Conservation (phyloP, 2,113 vertebrate genomes). For the Osmerus eperlanus region DNA sequence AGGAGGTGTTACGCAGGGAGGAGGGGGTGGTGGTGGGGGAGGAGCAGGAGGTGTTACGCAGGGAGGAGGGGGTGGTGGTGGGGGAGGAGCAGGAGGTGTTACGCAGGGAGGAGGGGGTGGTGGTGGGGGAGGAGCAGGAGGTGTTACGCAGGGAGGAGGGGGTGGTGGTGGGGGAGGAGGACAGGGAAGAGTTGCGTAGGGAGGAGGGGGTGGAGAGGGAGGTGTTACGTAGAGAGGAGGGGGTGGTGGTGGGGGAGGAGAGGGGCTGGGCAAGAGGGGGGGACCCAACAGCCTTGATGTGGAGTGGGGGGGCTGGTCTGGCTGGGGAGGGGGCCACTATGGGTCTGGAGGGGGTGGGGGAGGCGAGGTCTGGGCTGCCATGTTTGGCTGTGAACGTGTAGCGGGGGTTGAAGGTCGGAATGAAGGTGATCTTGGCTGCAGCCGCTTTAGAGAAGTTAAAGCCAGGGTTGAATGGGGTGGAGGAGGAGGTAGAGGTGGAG, state of each 20-base stretch:
- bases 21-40: not conserved
- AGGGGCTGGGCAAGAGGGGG: too few species aligned
- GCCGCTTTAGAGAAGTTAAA: not conserved
- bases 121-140: not conserved
- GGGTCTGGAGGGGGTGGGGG: too few species aligned
- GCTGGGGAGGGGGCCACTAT: too few species aligned
- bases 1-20: not conserved
- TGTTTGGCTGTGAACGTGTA: too few species aligned
- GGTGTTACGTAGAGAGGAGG: too few species aligned
- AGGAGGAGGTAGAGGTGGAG: not conserved
- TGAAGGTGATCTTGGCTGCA: too few species aligned
- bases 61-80: not conserved
- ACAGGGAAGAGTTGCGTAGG: not conserved
- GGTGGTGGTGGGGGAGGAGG: not conserved
- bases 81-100: not conserved
- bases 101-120: too few species aligned
- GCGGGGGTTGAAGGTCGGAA: too few species aligned
- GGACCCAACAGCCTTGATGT: too few species aligned
- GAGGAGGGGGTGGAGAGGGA: not conserved
- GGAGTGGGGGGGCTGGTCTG: too few species aligned
- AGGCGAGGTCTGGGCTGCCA: too few species aligned
- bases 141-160: slow-evolving; percentile 2
- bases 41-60: not conserved
- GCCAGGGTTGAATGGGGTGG: not conserved
- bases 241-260: too few species aligned